phyloP scores from a whole-genome alignment of 2,113 vertebrate species.

The Tretioscincus oriximinensis region DNA sequence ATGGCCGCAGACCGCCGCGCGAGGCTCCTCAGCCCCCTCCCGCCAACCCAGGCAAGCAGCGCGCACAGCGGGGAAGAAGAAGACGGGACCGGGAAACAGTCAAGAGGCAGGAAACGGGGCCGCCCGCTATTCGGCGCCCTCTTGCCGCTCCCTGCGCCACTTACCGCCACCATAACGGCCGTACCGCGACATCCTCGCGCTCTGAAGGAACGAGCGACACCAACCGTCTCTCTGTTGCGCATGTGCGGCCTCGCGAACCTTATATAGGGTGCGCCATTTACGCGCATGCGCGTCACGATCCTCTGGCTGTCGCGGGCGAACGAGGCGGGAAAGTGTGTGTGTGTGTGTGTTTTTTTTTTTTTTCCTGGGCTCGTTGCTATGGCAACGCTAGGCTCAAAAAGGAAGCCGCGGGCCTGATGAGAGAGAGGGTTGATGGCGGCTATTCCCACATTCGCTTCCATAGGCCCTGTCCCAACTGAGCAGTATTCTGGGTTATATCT shows the following conservation, averaged over 20 bases:
- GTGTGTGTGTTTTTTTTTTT: background rate
- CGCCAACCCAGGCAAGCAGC: no score
- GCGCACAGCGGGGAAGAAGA: no score
- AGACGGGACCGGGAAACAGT: no score
- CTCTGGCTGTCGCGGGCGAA: background rate
- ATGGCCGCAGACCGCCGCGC: constrained; percentile 3
- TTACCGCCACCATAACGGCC: constrained; percentile 31
- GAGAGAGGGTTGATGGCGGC: no score
- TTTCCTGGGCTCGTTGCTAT: background rate
- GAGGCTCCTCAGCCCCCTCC: background rate
- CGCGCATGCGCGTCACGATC: constrained; percentile 11
- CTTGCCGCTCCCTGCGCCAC: background rate
- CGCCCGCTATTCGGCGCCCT: no score
- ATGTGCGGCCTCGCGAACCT: constrained; percentile 1
- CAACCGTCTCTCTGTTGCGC: background rate
- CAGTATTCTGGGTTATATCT: no score
- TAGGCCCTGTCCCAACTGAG: no score
- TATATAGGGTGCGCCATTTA: constrained; percentile 8
- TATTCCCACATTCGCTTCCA: no score
- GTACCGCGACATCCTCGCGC: constrained; percentile 16
- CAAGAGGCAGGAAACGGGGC: no score
- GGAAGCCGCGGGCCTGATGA: background rate
- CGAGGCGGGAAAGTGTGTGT: constrained; percentile 17
- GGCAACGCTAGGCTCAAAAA: background rate
- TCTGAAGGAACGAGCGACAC: background rate